Base-by-base conservation (phyloP, 2,888 invertebrate species). In the Spilosoma lubricipeda region DNA sequence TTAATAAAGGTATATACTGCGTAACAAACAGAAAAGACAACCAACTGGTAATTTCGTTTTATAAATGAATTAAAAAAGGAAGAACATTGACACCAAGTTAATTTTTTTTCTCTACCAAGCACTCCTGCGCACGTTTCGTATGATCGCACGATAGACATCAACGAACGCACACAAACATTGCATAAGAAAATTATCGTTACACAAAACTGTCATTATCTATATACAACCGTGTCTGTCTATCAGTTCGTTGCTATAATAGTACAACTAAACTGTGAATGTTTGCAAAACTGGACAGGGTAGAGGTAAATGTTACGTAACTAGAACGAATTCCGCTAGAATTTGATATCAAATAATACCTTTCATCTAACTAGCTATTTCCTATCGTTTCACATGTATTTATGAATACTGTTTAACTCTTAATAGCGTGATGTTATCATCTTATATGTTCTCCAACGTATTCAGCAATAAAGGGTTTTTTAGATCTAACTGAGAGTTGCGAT, bases 101-200 rank as follows among this genome's bases (percentile, higher is more conserved):
- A 48, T 18, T 18, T 27, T 42, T 36, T 63, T 45, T 27, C 30
- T 45, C 20, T 3, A 39, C 5, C 33, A 56, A 30, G 45, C 56
- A 36, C 71, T 76, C 73, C 30, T 72, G 83, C 80, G 82, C 82
- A 78, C 64, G 74, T 77, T 73, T 48, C 42, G 74, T 70, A n/a
- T 36, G 74, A 83, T 80, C 75, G 74, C 75, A 77, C 70, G 87
- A 89, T 90, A 91, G 91, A 91, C 88, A 85, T 90, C 89, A 89
- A 90, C 91, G 90, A 79, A 75, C 77, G 67, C 77, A 74, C 45
- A 72, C 75, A 76, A 48, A 71, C 39, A 68, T 79, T 77, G 72
- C 74, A 66, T 80, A 75, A 78, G 39, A 69, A 59, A 59, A 45
- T n/a, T 20, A 56, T 67, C 59, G 71, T 76, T 72, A 73, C 52